Base-by-base conservation (phyloP, 2,113 vertebrate species). In the Melozone crissalis region DNA sequence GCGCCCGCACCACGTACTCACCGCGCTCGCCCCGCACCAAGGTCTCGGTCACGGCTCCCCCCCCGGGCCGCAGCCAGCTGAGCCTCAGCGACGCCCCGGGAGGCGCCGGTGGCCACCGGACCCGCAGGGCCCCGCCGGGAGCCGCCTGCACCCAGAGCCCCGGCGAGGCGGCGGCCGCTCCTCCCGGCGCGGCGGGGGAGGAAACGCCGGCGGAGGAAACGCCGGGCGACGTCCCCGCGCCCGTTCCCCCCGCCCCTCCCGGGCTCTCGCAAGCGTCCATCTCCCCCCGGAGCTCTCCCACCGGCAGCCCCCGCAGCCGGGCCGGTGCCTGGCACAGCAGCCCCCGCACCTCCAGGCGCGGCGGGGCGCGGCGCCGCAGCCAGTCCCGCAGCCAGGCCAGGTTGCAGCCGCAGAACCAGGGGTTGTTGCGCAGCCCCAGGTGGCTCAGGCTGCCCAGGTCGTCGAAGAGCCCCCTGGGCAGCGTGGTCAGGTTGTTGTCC, bases 381-480 rank as follows among this genome's bases (percentile, higher is more conserved):
- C 99, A 99, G 95, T 99, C 99, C 63, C 98, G 95, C 41, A 99
- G 97, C 99, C 99, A 99, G 26, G 98, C 98, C 92, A 99, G 96
- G 96, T 98, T 99, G 8, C 99, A 99, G 39, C 99, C 98, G n/a
- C 99, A 99, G 91, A 99, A 98, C 99, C 99, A 99, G 18, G 99
- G 99, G 96, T 99, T 99, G 84, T 99, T 99, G 1, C 99, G 93
- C 39, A 99, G 97, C 44, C 99, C 97, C 47, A 99, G 97, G 94
- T 99, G 99, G 8, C 98, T 98, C 58, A 99, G 87, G 72, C 89
- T 98, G 5, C 99, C 99, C 90, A 99, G 84, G 43, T 99, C 99
- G 10, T 99, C 98, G 68, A 99, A 99, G 8, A 99, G 95, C 39
- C 99, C 99, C 5, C 98, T 91, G 2, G 99, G 99, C 89, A 99